Evolutionary conservation across 2,797 vertebrate species (phyloP), one percentile per base, ranked within the genome.

Genomic region (Spinus pinus): DNA sequence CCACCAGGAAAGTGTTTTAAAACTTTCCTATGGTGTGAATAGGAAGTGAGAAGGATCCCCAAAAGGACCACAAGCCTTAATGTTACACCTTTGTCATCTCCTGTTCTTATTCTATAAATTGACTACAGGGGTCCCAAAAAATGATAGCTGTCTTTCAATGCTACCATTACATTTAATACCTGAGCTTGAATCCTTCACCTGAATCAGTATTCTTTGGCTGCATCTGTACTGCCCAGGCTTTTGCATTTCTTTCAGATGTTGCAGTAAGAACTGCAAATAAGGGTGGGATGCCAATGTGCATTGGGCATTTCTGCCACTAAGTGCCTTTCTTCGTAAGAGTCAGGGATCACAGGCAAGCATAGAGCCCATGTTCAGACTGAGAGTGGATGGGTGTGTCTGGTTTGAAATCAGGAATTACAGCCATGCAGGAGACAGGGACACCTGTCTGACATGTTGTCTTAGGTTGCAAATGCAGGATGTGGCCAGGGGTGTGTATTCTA

Each of bases 11-110:
- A 42, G 3, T 10, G 2, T 41, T 31, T 21, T 3, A 67, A 46
- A 50, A 3, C 10, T 28, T 46, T 78, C 10, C 24, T 80, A 10
- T 0, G 0, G 5, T 37, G 16, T 3, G 0, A 28, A 9, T 47
- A 58, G 6, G 7, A 86, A 66, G 23, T 24, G 4, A 69, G 10
- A 84, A 35, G 5, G 16, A 17, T 31, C 21, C 33, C 12, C 17
- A 58, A 66, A 71, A 11, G 37, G 6, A 46, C 5, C 5, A 15
- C 19, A 70, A 51, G 2, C 14, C 14, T 87, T 14, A n/a, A 13
- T 20, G 9, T 50, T 66, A 35, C 0, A 0, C 23, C 44, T 79
- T 65, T 41, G 19, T 61, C 10, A 28, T 35, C 15, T 47, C 24
- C 54, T 82, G 14, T n/a, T 73, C 12, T 65, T 23, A 24, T n/a